Conservation (phyloP, 35 echinoderm and acorn worm species). For the Nesometra sesokonis region DNA sequence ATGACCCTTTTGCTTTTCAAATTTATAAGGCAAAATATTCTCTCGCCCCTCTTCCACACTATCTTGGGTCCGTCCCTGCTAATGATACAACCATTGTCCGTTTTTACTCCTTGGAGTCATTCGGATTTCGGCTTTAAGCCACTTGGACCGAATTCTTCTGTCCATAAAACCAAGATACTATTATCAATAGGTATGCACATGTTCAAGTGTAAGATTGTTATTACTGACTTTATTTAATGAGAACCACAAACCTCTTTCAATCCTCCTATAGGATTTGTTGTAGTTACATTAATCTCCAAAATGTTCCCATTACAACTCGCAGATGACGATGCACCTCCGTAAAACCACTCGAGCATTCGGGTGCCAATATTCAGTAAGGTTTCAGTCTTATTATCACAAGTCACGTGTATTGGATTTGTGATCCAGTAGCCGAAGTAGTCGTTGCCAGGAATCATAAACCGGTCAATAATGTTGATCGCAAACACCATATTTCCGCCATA, state of each 20-base stretch:
- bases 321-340: conserved; percentile 32
- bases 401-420: conserved; percentile 10
- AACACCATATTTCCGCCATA: conserved; percentile 18
- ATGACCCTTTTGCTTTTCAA: too few species aligned
- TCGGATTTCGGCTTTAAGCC: too few species aligned
- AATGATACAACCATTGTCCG: too few species aligned
- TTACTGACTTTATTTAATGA: neutral
- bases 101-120: too few species aligned
- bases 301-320: neutral
- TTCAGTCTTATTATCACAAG: neutral
- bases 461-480: conserved; percentile 60
- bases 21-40: too few species aligned
- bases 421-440: conserved; percentile 59
- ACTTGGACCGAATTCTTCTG: too few species aligned
- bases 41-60: too few species aligned
- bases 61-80: too few species aligned
- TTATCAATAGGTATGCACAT: too few species aligned
- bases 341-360: conserved; percentile 63
- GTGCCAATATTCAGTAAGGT: neutral
- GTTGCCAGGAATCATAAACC: conserved; percentile 49
- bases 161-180: too few species aligned
- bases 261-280: conserved; percentile 6
- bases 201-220: too few species aligned
- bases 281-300: conserved; percentile 12
- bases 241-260: conserved; percentile 40